Evolutionary conservation across 2,113 vertebrate genomes (phyloP).

Genomic region (Drymodes brunneopygia): DNA sequence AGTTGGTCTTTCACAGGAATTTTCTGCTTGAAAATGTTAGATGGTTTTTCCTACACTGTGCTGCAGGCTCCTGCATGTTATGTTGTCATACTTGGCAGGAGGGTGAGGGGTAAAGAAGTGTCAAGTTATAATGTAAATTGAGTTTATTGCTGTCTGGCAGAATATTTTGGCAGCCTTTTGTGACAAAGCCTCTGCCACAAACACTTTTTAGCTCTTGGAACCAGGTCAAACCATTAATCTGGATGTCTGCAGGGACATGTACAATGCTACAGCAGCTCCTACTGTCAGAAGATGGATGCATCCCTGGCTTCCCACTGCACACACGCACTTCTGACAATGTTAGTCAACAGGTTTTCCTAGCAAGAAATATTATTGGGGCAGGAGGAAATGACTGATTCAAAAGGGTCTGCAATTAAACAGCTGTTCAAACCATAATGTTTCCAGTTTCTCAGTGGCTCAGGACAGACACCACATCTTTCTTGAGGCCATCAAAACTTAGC

Average conservation of each 20-base stretch:
- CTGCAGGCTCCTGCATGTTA: slow-evolving; percentile 26
- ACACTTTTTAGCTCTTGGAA: slow-evolving; percentile 57
- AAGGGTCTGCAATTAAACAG: not conserved
- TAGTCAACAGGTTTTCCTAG: not conserved
- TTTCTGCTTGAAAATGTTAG: not conserved
- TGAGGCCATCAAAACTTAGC: not conserved
- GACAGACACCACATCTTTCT: not conserved
- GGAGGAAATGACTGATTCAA: not conserved
- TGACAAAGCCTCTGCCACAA: slow-evolving; percentile 64
- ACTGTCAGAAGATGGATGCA: slow-evolving; percentile 12
- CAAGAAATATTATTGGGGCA: not conserved
- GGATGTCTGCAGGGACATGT: slow-evolving; percentile 30
- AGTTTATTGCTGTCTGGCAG: slow-evolving; percentile 71
- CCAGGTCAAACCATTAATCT: slow-evolving; percentile 59
- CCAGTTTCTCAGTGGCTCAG: not conserved
- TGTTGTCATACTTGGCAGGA: slow-evolving; percentile 66
- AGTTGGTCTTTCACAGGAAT: not conserved
- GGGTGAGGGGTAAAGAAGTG: slow-evolving; percentile 52
- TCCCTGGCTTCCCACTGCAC: not conserved
- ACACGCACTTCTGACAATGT: not conserved
- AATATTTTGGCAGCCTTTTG: slow-evolving; percentile 60
- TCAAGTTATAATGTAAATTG: slow-evolving; percentile 70
- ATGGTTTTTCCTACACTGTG: not conserved
- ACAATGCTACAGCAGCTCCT: slow-evolving; percentile 57
- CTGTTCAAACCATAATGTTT: not conserved